Evolutionary conservation across 2,797 vertebrate genomes (phyloP), one percentile per base, ranked within the genome.

Genomic region (Alauda arvensis): DNA sequence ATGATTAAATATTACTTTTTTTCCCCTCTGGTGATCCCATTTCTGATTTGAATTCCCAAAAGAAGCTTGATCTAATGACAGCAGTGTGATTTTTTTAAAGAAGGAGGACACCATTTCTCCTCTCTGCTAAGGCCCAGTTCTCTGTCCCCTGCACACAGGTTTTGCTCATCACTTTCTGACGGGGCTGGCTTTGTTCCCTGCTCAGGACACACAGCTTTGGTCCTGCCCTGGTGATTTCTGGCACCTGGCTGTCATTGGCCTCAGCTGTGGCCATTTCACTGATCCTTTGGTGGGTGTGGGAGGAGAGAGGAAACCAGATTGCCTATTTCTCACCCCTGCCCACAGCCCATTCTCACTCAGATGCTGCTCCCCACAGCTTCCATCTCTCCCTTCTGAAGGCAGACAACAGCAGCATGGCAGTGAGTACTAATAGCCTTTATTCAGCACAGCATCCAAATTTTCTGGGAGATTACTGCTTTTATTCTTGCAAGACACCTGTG

Each of bases 281-380:
- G 25, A 24, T 6, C 25, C 19, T 17, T 67, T 9, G n/a, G 39
- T 31, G 53, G 17, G 6, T 45, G 29, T 40, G 39, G 33, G 18
- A 76, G 45, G 29, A 39, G 33, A 26, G 42, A 26, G 11, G 7
- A 16, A 21, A 1, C 34, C n/a, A 62, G 18, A 14, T 21, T 68
- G 4, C 20, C 69, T 65, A 5, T 68, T 66, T 66, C 18, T 75
- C 48, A 15, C 26, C 6, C 63, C 19, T 77, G 28, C 18, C 4
- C 1, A 3, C 1, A 31, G 2, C 1, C 0, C 0, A 0, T 1
- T 45, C 2, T 5, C 49, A 6, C 7, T 79, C 2, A 14, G 18
- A 1, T 21, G 26, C 6, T 49, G 14, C 5, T 71, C 3, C 1
- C 3, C 6, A 6, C 2, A 34, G 37, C 6, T 67, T 69, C 63